These are phyloP conservation scores for Drosophila quadrilineata DNA, from an alignment of 1,140 invertebrate species.

Conservation along the genomic window DNA sequence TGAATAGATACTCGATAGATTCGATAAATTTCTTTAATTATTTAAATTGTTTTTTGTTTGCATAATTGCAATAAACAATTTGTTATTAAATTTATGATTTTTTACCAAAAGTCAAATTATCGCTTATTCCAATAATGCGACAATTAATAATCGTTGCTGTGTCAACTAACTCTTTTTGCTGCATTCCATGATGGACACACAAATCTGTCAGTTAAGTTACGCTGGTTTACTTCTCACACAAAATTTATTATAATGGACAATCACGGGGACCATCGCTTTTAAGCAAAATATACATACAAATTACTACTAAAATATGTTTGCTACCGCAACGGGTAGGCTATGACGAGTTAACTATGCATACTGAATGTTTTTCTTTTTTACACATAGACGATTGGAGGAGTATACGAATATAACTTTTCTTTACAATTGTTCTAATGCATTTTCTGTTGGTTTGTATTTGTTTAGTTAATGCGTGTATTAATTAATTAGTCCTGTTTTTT, in stretches of 20 bases:
- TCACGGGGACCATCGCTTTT: constrained; percentile 6
- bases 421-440: constrained; percentile 41
- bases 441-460: too few relatives aligned
- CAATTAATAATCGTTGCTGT: too few relatives aligned
- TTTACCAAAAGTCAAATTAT: too few relatives aligned
- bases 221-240: constrained; percentile 24
- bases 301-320: constrained; percentile 44
- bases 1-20: background rate
- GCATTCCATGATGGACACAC: background rate
- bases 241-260: constrained; percentile 43
- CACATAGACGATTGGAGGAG: constrained; percentile 18
- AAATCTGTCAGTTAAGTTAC: constrained; percentile 6
- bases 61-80: too few relatives aligned
- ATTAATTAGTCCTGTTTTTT: constrained; percentile 69
- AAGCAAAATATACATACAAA: constrained; percentile 37
- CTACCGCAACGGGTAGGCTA: constrained; percentile 17
- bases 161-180: background rate
- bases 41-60: too few relatives aligned
- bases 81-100: too few relatives aligned
- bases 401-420: constrained; percentile 17
- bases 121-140: too few relatives aligned
- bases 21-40: too few relatives aligned
- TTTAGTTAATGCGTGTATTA: too few relatives aligned
- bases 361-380: constrained; percentile 31
- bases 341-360: constrained; percentile 36